phyloP scores from a whole-genome alignment of 2,113 vertebrate species.

The Bos taurus region ARS-UCD2.0 NC_037330.1:86213001-86213500 shows the following conservation, averaged over 20 bases:
- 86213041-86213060: not conserved
- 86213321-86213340: not conserved
- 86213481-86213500: no score
- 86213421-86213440: no score
- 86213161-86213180: not conserved
- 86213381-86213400: no score
- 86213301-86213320: not conserved
- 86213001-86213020: not conserved
- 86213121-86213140: not conserved
- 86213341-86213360: not conserved
- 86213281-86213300: not conserved
- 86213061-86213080: not conserved
- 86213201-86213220: not conserved
- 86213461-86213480: no score
- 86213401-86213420: no score
- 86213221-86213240: not conserved
- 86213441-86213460: no score
- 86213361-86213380: no score
- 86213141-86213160: no score
- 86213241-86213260: not conserved
- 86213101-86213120: not conserved
- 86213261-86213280: not conserved
- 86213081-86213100: not conserved
- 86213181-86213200: not conserved
- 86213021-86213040: not conserved